Percentiles rank a stretch among this genome's conserved stretches.
phyloP scores from a whole-genome alignment of 2,888 invertebrate genomes.

The Athrips mouffetella region DNA sequence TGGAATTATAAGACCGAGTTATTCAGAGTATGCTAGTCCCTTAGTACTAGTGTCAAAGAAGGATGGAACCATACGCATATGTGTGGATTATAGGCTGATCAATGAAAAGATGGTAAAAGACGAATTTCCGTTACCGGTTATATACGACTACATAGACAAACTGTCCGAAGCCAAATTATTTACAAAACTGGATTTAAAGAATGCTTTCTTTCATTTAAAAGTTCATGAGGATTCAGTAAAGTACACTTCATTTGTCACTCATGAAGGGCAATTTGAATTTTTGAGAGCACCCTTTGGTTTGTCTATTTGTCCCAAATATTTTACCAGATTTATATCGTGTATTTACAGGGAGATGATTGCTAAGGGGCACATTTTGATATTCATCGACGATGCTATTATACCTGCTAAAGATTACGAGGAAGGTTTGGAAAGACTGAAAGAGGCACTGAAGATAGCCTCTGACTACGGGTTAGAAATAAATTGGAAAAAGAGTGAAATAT shows the following conservation, averaged over 20 bases:
- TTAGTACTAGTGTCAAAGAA: slow-evolving; percentile 23
- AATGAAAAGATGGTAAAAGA: slow-evolving; percentile 25
- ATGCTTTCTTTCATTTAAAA: slow-evolving; percentile 15
- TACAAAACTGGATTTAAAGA: slow-evolving; percentile 16
- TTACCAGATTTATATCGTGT: slow-evolving; percentile 20
- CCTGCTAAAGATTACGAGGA: too few relatives aligned
- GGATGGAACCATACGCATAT: slow-evolving; percentile 21
- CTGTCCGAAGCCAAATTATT: slow-evolving; percentile 7
- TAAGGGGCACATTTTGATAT: neutral
- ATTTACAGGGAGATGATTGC: slow-evolving; percentile 7
- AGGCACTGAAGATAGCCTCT: slow-evolving; percentile 14
- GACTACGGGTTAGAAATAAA: slow-evolving; percentile 14
- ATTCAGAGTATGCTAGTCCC: slow-evolving; percentile 24
- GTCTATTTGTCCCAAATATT: slow-evolving; percentile 23
- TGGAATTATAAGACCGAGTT: slow-evolving; percentile 20
- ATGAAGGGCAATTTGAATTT: slow-evolving; percentile 20
- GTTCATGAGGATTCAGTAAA: slow-evolving; percentile 15
- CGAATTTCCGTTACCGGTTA: slow-evolving; percentile 20
- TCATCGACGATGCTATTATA: slow-evolving; percentile 23
- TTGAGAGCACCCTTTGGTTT: slow-evolving; percentile 26
- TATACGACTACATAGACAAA: slow-evolving; percentile 17
- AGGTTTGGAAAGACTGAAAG: slow-evolving; percentile 17
- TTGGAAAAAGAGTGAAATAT: slow-evolving; percentile 12
- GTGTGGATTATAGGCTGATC: slow-evolving; percentile 23
- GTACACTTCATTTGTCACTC: slow-evolving; percentile 21